Evolutionary conservation across 2,888 invertebrate species (phyloP).

Genomic region (Andrena minutula): DNA sequence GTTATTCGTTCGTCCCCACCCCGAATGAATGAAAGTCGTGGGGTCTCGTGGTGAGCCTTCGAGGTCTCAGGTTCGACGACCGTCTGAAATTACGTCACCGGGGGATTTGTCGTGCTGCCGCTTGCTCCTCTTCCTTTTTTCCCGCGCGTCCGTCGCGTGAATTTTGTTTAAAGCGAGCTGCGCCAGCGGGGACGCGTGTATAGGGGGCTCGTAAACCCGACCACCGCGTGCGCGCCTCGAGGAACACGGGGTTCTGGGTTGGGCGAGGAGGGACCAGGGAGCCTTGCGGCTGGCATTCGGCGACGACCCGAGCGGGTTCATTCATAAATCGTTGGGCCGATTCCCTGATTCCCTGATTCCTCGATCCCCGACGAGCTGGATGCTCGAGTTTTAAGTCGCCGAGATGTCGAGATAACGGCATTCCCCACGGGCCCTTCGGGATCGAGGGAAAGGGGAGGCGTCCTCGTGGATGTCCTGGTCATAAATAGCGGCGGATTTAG

Average conservation of each 20-base stretch:
- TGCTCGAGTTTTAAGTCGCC: constrained; percentile 72
- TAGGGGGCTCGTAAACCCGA: constrained; percentile 31
- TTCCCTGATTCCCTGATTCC: constrained; percentile 36
- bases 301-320: constrained; percentile 54
- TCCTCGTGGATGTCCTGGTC: constrained; percentile 57
- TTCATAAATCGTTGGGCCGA: constrained; percentile 69
- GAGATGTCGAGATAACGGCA: constrained; percentile 69
- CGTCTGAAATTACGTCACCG: constrained; percentile 75
- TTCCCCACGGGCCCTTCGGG: constrained; percentile 35
- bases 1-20: constrained; percentile 49
- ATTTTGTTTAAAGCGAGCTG: constrained; percentile 33
- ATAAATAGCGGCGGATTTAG: constrained; percentile 71
- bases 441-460: constrained; percentile 39
- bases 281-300: neutral
- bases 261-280: neutral
- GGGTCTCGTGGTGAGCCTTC: constrained; percentile 48
- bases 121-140: constrained; percentile 7
- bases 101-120: constrained; percentile 51
- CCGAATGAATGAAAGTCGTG: constrained; percentile 74
- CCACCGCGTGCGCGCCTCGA: neutral
- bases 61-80: constrained; percentile 77
- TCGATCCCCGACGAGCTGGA: constrained; percentile 30
- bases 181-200: neutral
- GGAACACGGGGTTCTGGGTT: constrained; percentile 3
- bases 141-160: constrained; percentile 16